phyloP scores from a whole-genome alignment of 2,888 invertebrate species.

The Ptilodon capucinus region DNA sequence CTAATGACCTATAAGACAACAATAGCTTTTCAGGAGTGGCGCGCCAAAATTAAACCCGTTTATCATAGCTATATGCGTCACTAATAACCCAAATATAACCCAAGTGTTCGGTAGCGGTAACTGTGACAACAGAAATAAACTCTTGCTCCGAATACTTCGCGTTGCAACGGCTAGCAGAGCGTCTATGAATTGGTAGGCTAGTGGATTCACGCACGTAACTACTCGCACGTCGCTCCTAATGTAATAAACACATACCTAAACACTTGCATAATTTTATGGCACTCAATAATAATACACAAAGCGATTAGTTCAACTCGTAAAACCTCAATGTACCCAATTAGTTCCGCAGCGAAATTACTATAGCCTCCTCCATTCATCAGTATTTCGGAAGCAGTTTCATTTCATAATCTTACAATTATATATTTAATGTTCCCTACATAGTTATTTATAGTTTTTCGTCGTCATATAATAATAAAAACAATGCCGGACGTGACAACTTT shows the following conservation, averaged over 20 bases:
- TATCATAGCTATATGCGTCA: slow-evolving; percentile 77
- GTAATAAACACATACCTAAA: background rate
- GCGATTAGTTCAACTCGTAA: background rate
- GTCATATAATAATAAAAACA: slow-evolving; percentile 35
- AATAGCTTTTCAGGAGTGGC: slow-evolving; percentile 57
- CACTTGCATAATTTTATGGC: background rate
- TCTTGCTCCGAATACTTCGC: slow-evolving; percentile 69
- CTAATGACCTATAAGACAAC: slow-evolving; percentile 59
- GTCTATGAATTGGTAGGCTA: slow-evolving; percentile 44
- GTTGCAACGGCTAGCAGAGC: slow-evolving; percentile 46
- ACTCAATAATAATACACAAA: background rate
- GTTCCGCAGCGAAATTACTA: background rate
- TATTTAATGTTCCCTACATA: background rate
- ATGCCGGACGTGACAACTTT: slow-evolving; percentile 44
- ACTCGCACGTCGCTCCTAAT: background rate
- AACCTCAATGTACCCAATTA: background rate
- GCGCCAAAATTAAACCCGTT: slow-evolving; percentile 70
- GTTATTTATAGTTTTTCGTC: slow-evolving; percentile 28
- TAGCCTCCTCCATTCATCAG: background rate
- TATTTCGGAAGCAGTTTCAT: background rate
- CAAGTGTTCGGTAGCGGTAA: slow-evolving; percentile 54
- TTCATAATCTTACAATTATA: background rate
- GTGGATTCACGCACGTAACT: background rate
- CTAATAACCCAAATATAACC: slow-evolving; percentile 74
- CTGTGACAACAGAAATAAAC: slow-evolving; percentile 77